These are phyloP conservation scores for Monopterus albus DNA, from an alignment of 2,113 vertebrate species.

Conservation along the genomic window DNA sequence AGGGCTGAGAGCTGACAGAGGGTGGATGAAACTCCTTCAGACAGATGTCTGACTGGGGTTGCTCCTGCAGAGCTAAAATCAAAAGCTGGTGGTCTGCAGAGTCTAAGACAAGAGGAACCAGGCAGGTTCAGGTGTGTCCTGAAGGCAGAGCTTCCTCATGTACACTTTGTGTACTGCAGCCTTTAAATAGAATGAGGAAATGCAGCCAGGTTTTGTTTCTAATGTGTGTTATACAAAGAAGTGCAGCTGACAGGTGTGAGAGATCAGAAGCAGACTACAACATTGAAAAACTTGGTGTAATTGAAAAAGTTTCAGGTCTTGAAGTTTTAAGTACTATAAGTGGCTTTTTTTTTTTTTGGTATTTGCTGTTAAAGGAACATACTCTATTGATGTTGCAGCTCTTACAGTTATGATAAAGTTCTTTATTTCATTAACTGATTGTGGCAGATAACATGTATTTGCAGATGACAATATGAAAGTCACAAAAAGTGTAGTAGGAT, in stretches of 20 bases:
- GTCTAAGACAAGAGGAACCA: slow-evolving; percentile 17
- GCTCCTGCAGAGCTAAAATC: slow-evolving; percentile 54
- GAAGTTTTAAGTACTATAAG: too few species aligned
- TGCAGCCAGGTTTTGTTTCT: not conserved
- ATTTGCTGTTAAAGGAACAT: too few species aligned
- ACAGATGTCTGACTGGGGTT: slow-evolving; percentile 7
- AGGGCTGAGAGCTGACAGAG: not conserved
- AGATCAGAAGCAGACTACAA: too few species aligned
- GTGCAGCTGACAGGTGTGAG: slow-evolving; percentile 34
- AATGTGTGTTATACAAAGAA: not conserved
- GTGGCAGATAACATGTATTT: too few species aligned
- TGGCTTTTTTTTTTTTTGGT: too few species aligned
- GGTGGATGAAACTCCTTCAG: slow-evolving; percentile 30
- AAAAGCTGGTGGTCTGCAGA: slow-evolving; percentile 41
- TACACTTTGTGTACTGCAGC: not conserved
- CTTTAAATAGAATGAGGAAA: slow-evolving; percentile 46
- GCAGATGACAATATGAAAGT: too few species aligned
- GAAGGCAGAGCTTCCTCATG: not conserved
- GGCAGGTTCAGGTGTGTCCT: slow-evolving; percentile 30
- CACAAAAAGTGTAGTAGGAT: too few species aligned
- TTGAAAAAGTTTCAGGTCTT: too few species aligned
- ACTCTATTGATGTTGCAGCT: too few species aligned
- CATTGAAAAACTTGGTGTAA: too few species aligned
- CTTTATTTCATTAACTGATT: too few species aligned
- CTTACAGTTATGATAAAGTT: too few species aligned